Evolutionary conservation across 2,113 vertebrate genomes (phyloP).

Genomic region (Anolis carolinensis): DNA sequence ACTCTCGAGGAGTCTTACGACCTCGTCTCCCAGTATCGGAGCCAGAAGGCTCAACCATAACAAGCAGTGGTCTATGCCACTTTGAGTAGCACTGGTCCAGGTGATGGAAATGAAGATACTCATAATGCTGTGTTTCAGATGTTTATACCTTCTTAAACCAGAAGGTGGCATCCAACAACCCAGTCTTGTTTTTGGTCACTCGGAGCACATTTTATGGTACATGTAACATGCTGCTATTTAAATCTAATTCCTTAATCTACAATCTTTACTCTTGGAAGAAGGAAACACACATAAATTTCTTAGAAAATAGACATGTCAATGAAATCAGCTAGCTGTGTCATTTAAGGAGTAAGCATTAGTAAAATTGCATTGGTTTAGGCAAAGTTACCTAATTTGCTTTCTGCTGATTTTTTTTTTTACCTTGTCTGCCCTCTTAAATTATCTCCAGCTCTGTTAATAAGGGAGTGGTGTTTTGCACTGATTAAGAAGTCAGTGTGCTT

Average conservation of each 20-base stretch:
- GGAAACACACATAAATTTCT: neutral
- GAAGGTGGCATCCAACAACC: slow-evolving; percentile 32
- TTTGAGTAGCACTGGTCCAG: too few relatives aligned
- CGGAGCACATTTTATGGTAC: neutral
- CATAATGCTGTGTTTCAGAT: neutral
- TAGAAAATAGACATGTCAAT: neutral
- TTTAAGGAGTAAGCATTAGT: neutral
- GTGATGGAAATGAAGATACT: neutral
- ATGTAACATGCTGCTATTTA: neutral
- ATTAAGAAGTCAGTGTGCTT: neutral
- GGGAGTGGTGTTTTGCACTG: neutral
- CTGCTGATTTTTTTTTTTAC: slow-evolving; percentile 12
- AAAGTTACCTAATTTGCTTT: neutral
- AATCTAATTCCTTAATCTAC: neutral
- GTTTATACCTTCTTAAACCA: slow-evolving; percentile 17
- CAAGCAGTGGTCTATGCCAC: too few relatives aligned
- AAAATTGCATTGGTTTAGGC: neutral
- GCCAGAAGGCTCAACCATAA: too few relatives aligned
- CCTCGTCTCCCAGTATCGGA: too few relatives aligned
- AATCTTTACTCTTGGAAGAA: neutral
- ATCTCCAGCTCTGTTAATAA: neutral
- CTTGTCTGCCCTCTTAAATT: neutral
- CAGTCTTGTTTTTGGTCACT: neutral
- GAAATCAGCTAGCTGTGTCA: neutral
- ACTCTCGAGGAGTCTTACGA: too few relatives aligned